A percentile compares a stretch with the other conserved stretches of the same genome.
Evolutionary conservation across 2,888 invertebrate genomes (phyloP).

Genomic region (Cheilosia pagana): DNA sequence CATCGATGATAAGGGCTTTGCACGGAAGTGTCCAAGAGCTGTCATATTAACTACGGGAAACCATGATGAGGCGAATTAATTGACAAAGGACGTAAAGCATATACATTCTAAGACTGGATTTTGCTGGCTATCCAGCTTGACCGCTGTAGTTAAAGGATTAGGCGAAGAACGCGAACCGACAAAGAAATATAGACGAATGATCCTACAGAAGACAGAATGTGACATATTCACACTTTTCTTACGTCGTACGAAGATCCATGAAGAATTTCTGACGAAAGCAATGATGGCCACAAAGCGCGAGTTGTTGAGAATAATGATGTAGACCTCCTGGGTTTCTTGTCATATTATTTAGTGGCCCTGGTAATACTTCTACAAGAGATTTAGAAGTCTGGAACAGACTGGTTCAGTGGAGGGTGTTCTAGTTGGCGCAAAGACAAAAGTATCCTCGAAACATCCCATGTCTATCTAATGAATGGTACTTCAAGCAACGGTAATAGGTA

Average conservation of each 20-base stretch:
- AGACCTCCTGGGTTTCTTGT: conserved; percentile 6
- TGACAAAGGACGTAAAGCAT: conserved; percentile 24
- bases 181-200: neutral
- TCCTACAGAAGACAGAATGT: neutral
- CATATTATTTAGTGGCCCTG: conserved; percentile 39
- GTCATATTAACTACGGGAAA: neutral
- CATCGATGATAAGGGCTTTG: neutral
- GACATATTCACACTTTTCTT: conserved; percentile 7
- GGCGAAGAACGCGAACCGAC: neutral
- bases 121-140: conserved; percentile 72
- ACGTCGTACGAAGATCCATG: neutral
- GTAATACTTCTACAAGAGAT: conserved; percentile 1
- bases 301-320: conserved; percentile 5
- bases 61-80: conserved; percentile 18
- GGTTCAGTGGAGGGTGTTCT: conserved; percentile 21
- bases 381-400: neutral
- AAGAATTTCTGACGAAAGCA: neutral
- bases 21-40: neutral
- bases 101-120: conserved; percentile 32
- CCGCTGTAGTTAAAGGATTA: no score
- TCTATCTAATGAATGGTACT: conserved; percentile 76
- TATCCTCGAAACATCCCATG: conserved; percentile 74
- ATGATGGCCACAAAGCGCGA: conserved; percentile 21
- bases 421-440: conserved; percentile 73
- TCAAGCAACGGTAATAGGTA: conserved; percentile 75